Base-by-base conservation (phyloP, 2,888 invertebrate genomes). In the Habroteleia sp. region DNA sequence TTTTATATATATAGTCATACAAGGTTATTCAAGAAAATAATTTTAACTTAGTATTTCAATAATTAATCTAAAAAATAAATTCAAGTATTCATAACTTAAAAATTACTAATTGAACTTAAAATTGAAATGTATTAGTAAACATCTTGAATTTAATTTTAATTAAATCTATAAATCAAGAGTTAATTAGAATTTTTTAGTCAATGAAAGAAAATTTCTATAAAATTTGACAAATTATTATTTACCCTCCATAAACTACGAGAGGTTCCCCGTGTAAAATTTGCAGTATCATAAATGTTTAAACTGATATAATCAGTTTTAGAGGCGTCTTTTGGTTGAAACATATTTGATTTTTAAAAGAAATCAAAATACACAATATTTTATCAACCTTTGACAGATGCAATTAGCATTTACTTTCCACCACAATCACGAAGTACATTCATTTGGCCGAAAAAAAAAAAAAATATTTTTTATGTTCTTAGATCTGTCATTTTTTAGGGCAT, bases 211-310 rank as follows among this genome's bases (percentile, higher is more conserved):
- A n/a, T n/a, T n/a, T n/a, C n/a, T n/a, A n/a, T n/a, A n/a, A n/a
- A n/a, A n/a, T n/a, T n/a, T n/a, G 11, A 23, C 14, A 39, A 27
- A 11, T 29, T 27, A 8, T 11, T 31, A 11, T 5, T 52, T 79
- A 90, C 90, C 81, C 90, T 85, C 89, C 89, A 89, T 7, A 89
- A 77, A 77, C 89, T 90, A 62, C 85, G 84, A 1, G 87, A 87
- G 35, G 84, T 85, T 37, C 82, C 79, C 11, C 81, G 80, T 2
- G 83, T 77, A 5, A 82, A 84, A n/a, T 80, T 78, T 14, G 82
- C 80, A 39, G 80, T 80, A 20, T 88, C 88, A 27, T 85, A 83
- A 48, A 88, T 86, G 74, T 85, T 88, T 60, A 88, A 82, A 79
- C 87, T 88, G 60, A 88, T 82, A 52, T 87, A 88, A 78, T 88